phyloP scores from a whole-genome alignment of 2,113 vertebrate species.

The Fulmarus glacialis region DNA sequence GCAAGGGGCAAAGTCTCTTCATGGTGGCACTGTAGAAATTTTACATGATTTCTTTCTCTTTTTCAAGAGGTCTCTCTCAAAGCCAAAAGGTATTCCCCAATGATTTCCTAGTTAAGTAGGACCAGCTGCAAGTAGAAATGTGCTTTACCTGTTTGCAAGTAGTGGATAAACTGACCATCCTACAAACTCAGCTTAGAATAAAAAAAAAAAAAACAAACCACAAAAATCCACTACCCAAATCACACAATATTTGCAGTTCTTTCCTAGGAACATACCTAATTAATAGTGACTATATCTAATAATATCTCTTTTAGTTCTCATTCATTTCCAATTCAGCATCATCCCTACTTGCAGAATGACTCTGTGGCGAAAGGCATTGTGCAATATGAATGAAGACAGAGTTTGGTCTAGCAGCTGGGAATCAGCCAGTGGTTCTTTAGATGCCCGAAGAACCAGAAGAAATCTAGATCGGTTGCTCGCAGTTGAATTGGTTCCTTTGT shows the following conservation, averaged over 20 bases:
- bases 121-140: background rate
- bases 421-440: background rate
- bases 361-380: background rate
- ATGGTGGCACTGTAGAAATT: background rate
- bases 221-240: background rate
- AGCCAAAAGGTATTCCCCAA: background rate
- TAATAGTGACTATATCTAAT: background rate
- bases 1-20: background rate
- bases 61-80: background rate
- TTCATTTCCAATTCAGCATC: background rate
- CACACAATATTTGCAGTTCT: background rate
- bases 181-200: background rate
- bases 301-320: background rate
- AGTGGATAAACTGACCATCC: background rate
- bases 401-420: background rate
- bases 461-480: background rate
- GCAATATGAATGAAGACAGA: background rate
- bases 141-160: background rate
- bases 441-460: background rate
- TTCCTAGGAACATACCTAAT: background rate
- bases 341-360: background rate
- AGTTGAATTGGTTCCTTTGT: background rate
- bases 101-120: background rate
- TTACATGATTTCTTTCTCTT: background rate
- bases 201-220: background rate